Base-by-base conservation (phyloP, 2,797 vertebrate species). In the Megaceryle alcyon region DNA sequence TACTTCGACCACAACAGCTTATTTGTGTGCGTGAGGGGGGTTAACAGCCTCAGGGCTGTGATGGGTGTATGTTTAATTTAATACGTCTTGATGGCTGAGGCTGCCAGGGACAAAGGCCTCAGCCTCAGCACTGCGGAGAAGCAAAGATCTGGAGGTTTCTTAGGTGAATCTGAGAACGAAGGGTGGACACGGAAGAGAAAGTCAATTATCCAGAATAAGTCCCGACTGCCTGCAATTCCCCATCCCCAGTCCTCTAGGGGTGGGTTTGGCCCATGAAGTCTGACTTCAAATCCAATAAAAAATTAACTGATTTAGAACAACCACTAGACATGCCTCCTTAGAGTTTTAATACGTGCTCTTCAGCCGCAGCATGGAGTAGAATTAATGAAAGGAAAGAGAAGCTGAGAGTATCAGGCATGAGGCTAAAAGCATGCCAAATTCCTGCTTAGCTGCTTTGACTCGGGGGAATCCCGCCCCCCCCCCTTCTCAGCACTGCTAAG, bases 221-320 rank as follows among this genome's bases (percentile, higher is more conserved):
- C 88, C 68, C 0, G 1, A 39, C 88, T 66, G 56, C 65, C 56
- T 69, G 76, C 80, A 41, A 41, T 71, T 57, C 77, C 72, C 77
- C 69, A 21, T 11, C 23, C 44, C 49, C 59, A 5, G 75, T 43
- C 71, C 91, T 79, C 65, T 7, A 29, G 77, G 95, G 66, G 21
- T 11, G 54, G 59, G 57, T 23, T 48, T 21, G 61, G 90, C 69
- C 79, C 89, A 22, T 6, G 19, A 61, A 92, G 79, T 59, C 88
- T 57, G 91, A 49, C 90, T 91, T 80, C 68, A 71, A 95, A 94
- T 71, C 76, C 91, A 91, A 83, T 83, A 65, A 90, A 91, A 91
- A 88, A 96, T 79, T 35, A 92, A 61, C 91, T 43, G 72, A 41
- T 85, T 65, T 79, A 81, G 31, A 86, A 57, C 87, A 91, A 80